Base-by-base conservation (phyloP, 2,797 vertebrate species). In the Hypotaenidia philippensis region DNA sequence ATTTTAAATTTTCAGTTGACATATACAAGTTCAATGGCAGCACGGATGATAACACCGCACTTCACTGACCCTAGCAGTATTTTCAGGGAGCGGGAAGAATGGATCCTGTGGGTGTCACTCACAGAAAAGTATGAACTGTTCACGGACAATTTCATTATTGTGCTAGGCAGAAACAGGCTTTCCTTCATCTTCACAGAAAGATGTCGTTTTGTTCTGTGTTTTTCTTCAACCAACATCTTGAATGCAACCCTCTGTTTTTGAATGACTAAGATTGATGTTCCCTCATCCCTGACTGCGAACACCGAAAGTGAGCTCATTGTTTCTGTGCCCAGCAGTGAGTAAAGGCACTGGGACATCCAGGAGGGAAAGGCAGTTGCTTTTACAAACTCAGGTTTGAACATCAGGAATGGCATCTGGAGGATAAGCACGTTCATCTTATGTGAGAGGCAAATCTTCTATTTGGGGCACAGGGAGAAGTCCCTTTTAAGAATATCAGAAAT, bases 221-320 rank as follows among this genome's bases (percentile, higher is more conserved):
- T 96, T 81, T 87, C 87, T 95, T 83, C 86, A 94, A 93, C 63
- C 94, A 93, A 80, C 87, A 78, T 57, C 71, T 90, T 94, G 87
- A 96, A 94, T 89, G 40, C 38, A 91, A 70, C 88, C 83, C 94
- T 95, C 96, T 96, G 93, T 83, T 95, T 96, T 83, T 86, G 71
- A 87, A n/a, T 81, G 91, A 94, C 65, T 44, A 64, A 94, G 90
- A 90, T 57, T 65, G 82, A 59, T 92, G 85, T 90, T 94, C 82
- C 53, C 34, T 91, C 55, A 47, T 61, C 8, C 16, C 45, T 8
- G 60, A 61, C 82, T 27, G 65, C 27, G 27, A 89, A 72, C 49
- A 68, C 40, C 10, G 7, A 49, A 60, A 87, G 40, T 44, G 60
- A 85, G 23, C 61, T 92, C 47, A 61, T 69, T 85, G 63, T 92